Conservation (phyloP, 2,797 vertebrate genomes). For the Myotis myotis region DNA sequence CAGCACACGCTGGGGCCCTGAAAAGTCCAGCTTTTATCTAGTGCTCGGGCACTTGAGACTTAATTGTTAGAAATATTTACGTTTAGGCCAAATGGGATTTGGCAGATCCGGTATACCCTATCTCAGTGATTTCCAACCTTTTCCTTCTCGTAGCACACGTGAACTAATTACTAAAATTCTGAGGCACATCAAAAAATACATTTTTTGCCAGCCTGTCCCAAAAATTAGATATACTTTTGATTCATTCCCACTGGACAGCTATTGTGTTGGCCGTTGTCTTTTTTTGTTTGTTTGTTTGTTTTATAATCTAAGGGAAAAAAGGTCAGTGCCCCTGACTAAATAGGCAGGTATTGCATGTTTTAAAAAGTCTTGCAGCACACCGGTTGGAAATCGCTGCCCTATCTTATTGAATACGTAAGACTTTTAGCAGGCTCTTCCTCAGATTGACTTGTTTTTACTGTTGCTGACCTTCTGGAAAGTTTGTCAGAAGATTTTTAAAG, state of each 20-base stretch:
- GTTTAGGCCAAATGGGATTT: background rate
- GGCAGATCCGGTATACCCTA: background rate
- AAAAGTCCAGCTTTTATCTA: background rate
- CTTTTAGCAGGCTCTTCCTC: background rate
- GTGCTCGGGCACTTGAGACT: background rate
- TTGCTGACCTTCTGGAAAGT: constrained; percentile 7
- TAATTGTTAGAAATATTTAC: constrained; percentile 32
- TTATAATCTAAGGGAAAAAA: background rate
- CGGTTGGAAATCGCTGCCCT: background rate
- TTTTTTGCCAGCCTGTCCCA: background rate
- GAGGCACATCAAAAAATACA: background rate
- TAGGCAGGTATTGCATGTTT: background rate
- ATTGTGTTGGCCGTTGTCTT: background rate
- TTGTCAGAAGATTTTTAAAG: background rate
- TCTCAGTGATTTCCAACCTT: background rate
- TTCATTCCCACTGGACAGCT: background rate
- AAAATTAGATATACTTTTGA: background rate
- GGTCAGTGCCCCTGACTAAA: background rate
- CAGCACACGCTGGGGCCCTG: background rate
- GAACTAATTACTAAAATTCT: background rate
- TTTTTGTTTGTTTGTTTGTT: background rate
- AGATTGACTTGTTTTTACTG: background rate
- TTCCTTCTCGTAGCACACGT: background rate
- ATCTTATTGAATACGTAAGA: background rate
- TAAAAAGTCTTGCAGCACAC: background rate